A percentile compares a stretch with the other conserved stretches of the same genome.
phyloP scores from a whole-genome alignment of 2,113 vertebrate species.

The Mellivora capensis region DNA sequence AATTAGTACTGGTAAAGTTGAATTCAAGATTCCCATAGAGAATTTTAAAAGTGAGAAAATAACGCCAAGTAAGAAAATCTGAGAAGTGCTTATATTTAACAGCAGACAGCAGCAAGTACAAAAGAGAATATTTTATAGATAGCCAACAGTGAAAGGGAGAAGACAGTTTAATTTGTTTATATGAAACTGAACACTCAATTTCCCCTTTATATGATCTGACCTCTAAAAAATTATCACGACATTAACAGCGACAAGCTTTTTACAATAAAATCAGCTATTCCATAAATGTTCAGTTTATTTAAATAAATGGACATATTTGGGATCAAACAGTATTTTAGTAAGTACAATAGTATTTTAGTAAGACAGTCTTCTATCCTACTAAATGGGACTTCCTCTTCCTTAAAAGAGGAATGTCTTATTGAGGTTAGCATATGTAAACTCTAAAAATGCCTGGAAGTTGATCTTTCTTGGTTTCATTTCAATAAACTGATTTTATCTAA shows the following conservation, averaged over 20 bases:
- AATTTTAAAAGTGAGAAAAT: not conserved
- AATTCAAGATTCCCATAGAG: not conserved
- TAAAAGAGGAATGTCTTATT: not conserved
- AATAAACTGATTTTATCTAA: conserved; percentile 38
- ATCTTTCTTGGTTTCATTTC: not conserved
- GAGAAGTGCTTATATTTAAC: not conserved
- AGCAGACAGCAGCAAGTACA: not conserved
- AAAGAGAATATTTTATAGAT: not conserved
- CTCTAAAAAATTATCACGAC: not conserved
- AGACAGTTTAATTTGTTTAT: not conserved
- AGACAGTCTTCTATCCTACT: not conserved
- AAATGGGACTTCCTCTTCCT: too few relatives aligned
- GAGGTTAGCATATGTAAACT: not conserved
- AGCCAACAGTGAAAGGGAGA: not conserved
- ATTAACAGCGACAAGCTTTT: not conserved
- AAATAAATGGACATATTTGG: not conserved
- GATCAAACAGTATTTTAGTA: not conserved
- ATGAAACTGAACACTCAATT: not conserved
- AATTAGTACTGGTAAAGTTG: not conserved
- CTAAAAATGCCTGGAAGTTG: not conserved
- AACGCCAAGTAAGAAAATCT: not conserved
- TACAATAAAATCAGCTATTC: not conserved
- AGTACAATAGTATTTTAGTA: not conserved
- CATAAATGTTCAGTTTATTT: not conserved
- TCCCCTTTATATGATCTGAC: not conserved